Base-by-base conservation (phyloP, 1,140 invertebrate species). In the Epicauta chinensis region DNA sequence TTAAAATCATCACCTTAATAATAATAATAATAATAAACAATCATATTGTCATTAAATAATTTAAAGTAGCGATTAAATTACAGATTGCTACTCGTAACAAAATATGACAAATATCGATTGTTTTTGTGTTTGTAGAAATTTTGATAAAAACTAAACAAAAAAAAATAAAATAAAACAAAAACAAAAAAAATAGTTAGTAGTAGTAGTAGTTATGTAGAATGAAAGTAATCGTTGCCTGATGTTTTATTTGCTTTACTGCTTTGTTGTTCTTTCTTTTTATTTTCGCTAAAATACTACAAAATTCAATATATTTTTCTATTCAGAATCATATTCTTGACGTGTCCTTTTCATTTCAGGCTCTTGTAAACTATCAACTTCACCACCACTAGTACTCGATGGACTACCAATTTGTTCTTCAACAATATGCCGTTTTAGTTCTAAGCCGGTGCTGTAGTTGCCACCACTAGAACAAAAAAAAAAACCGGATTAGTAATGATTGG, bases 361-460 rank as follows among this genome's bases (percentile, higher is more conserved):
- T 14, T 66, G 57, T 29, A 62, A 37, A 45, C 56, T 64, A 36
- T 63, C 59, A 31, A 55, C 47, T 16, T 51, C 58, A 39, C 65
- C 68, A 2, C 60, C 64, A 34, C 32, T 23, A 29, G 60, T 55
- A 51, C 66, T 66, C 16, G 59, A 59, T 11, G 67, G 67, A 58
- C 68, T 70, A 12, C 57, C 68, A 11, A 59, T 55, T n/a, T 64
- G 61, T 16, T 70, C 68, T 23, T 60, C 58, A 14, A 68, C 55
- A 14, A 68, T 40, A 44, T 69, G 68, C 50, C 68, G 58, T 43
- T 70, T 70, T 16, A 70, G 46, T 50, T 70, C 68, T 31, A 68
- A 30, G 12, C 68, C 62, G 37, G 38, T 58, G 35, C 40, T 48
- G 49, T 61, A 67, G 15, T 43, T 56, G 48, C 56, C 56, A 45